Evolutionary conservation across 1,140 invertebrate species (phyloP).

Genomic region (Holotrichia oblita): DNA sequence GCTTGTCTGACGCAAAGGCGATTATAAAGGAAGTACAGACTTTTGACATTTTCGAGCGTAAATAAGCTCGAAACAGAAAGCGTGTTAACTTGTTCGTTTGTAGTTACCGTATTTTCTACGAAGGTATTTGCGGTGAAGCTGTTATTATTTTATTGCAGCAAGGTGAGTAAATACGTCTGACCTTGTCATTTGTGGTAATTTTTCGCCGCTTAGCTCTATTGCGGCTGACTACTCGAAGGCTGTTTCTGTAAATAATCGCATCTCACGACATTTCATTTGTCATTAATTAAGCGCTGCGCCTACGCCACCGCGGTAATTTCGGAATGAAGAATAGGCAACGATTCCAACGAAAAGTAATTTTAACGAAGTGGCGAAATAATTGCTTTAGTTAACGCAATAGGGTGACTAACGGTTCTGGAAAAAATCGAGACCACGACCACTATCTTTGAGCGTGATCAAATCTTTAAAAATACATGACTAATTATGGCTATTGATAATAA

Average conservation of each 20-base stretch:
- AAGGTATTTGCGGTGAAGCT: conserved; percentile 13
- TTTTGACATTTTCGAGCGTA: conserved; percentile 16
- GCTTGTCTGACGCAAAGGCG: not conserved
- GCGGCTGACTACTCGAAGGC: not conserved
- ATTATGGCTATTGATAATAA: no score
- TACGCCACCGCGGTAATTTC: not conserved
- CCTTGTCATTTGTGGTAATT: conserved; percentile 33
- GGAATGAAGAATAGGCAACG: not conserved
- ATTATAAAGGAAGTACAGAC: not conserved
- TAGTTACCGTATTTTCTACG: conserved; percentile 16
- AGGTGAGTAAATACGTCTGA: conserved; percentile 21
- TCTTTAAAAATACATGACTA: no score
- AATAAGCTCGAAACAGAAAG: not conserved
- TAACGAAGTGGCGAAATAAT: not conserved
- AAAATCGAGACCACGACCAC: not conserved
- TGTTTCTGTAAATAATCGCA: not conserved
- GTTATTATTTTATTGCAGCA: conserved; percentile 1
- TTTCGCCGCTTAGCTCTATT: not conserved
- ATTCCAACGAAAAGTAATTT: not conserved
- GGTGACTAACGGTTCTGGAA: not conserved
- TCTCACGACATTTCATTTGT: not conserved
- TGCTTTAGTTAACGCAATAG: not conserved
- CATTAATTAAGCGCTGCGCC: not conserved
- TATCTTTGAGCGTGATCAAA: no score
- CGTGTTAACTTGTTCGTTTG: not conserved